Evolutionary conservation across 2,113 vertebrate genomes (phyloP).

Genomic region (Callionymus lyra): DNA sequence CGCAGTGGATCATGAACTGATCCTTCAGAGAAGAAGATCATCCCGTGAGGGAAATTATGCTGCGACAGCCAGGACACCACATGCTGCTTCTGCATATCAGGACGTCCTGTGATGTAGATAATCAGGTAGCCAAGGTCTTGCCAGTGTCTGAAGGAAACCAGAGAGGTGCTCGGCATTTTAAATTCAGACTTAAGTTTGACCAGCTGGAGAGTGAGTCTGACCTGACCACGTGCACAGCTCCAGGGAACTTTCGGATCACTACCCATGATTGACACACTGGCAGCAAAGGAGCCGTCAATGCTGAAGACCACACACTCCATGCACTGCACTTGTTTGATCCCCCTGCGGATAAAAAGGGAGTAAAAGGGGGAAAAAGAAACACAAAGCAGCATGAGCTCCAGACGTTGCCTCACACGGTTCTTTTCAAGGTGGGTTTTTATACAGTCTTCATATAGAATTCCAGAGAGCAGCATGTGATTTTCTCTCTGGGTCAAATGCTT

Average conservation of each 20-base stretch:
- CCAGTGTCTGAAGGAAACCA: constrained; percentile 77
- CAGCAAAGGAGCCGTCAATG: constrained; percentile 96
- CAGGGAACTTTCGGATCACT: constrained; percentile 95
- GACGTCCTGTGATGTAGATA: too few relatives aligned
- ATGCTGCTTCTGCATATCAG: too few relatives aligned
- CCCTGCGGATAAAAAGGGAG: constrained; percentile 64
- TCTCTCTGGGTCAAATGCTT: too few relatives aligned
- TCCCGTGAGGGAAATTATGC: too few relatives aligned
- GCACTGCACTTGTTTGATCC: constrained; percentile 83
- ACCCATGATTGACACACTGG: constrained; percentile 97
- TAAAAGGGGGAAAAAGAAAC: background rate
- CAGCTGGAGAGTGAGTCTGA: constrained; percentile 37
- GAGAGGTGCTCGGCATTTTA: too few relatives aligned
- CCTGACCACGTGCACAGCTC: constrained; percentile 94
- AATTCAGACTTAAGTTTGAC: too few relatives aligned
- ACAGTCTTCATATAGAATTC: too few relatives aligned
- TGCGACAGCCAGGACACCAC: too few relatives aligned
- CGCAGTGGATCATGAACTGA: constrained; percentile 90
- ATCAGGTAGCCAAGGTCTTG: constrained; percentile 95
- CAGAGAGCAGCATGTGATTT: too few relatives aligned
- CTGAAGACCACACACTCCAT: constrained; percentile 99
- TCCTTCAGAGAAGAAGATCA: constrained; percentile 97
- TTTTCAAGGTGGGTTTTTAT: background rate
- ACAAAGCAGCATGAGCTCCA: background rate
- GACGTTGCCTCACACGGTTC: background rate